Conservation (phyloP, 2,113 vertebrate species). For the Megaceryle maxima region DNA sequence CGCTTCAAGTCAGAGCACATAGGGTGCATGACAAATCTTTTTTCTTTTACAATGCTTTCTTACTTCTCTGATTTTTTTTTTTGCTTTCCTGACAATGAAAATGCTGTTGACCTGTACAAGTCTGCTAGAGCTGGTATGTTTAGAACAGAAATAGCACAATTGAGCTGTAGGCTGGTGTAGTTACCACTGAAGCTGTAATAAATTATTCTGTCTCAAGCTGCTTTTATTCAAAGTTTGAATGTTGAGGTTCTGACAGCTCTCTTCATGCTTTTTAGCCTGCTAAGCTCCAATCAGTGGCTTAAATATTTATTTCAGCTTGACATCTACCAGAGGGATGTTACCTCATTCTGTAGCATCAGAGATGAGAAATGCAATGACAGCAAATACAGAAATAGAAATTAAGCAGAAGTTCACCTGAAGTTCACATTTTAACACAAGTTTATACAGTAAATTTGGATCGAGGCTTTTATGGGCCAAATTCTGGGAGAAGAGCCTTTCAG, state of each 20-base stretch:
- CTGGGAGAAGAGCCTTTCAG: background rate
- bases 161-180: background rate
- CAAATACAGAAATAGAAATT: constrained; percentile 28
- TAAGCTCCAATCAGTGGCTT: constrained; percentile 9
- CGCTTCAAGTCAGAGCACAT: background rate
- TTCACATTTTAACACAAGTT: background rate
- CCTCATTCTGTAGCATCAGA: background rate
- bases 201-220: constrained; percentile 26
- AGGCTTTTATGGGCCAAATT: background rate
- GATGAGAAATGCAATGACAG: constrained; percentile 22
- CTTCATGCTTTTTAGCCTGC: constrained; percentile 25
- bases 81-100: background rate
- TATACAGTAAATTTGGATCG: background rate
- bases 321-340: constrained; percentile 11
- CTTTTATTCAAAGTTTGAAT: constrained; percentile 33
- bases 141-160: background rate
- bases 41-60: background rate
- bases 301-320: constrained; percentile 56
- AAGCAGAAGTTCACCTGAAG: background rate
- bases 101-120: background rate
- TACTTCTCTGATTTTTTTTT: background rate
- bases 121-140: background rate
- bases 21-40: background rate
- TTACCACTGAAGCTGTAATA: background rate
- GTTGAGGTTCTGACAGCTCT: constrained; percentile 32